Conservation (phyloP, 2,888 invertebrate species). For the Torymus texanus region DNA sequence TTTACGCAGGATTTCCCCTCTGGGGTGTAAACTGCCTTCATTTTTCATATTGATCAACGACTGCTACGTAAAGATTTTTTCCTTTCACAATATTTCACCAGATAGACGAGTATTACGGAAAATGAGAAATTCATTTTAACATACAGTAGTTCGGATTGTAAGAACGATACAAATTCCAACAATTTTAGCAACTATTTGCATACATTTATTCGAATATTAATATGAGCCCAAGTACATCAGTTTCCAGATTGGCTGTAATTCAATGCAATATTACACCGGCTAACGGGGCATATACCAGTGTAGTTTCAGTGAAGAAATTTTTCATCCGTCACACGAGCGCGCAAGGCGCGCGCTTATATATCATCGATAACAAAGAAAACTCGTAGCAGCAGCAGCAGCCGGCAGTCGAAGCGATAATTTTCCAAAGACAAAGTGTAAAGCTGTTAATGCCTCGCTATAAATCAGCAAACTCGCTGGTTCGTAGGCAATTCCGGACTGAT, state of each 20-base stretch:
- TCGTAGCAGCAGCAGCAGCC: background rate
- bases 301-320: background rate
- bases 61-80: conserved; percentile 12
- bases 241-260: no score
- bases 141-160: no score
- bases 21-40: conserved; percentile 30
- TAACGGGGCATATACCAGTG: background rate
- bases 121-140: background rate
- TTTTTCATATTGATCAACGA: conserved; percentile 49
- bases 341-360: background rate
- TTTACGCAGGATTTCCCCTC: conserved; percentile 18
- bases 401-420: conserved; percentile 25
- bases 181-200: no score
- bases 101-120: background rate
- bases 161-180: no score
- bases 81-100: background rate
- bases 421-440: conserved; percentile 45
- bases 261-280: no score
- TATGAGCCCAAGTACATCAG: no score
- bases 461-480: conserved; percentile 14
- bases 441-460: conserved; percentile 30
- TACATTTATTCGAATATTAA: no score
- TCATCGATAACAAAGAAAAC: conserved; percentile 24
- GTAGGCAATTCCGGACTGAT: conserved; percentile 21
- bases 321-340: background rate